Evolutionary conservation across 2,797 vertebrate species (phyloP), one percentile per base, ranked within the genome.

Genomic region (Alfaro cultratus): DNA sequence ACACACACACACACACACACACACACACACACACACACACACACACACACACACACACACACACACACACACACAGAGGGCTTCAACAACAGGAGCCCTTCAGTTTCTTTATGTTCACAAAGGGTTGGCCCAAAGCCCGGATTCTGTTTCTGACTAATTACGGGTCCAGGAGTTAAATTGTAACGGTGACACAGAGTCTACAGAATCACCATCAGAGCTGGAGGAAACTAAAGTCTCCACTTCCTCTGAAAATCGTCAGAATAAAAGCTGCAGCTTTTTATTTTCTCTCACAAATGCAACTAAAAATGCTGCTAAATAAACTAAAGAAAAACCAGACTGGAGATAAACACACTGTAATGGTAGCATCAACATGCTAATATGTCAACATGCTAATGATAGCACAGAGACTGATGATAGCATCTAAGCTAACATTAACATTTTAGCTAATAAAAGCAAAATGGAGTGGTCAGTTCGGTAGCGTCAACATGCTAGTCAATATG

Each of bases 71-170:
- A 67, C 83, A 73, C 74, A 62, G 46, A 74, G 15, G 49, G 47
- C 31, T 73, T 55, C 49, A 10, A 75, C 80, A 77, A 77, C 75
- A 80, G 68, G 26, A 80, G 80, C 79, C 18, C 21, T 82, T 75
- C 39, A 46, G 64, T 77, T 82, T 84, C 77, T 85, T 81, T 83
- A 82, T 85, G 85, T 83, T 87, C 78, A 21, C 16, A 15, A 4
- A 23, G 34, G 11, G 34, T 39, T 23, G 62, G 62, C 62, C 34
- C 9, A 3, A 21, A 67, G 62, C 34, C 62, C 34, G 34, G 62
- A 23, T 39, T 36, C 62, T 39, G 62, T 39, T 67, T 23, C 62
- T 67, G 34, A 67, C 34, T 39, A 67, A 67, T 67, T 67, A 67
- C 9, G 18, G 34, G 21, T 34, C 21, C 53, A 55, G 62, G 16